Base-by-base conservation (phyloP, 2,113 vertebrate species). In the Pithys albifrons region DNA sequence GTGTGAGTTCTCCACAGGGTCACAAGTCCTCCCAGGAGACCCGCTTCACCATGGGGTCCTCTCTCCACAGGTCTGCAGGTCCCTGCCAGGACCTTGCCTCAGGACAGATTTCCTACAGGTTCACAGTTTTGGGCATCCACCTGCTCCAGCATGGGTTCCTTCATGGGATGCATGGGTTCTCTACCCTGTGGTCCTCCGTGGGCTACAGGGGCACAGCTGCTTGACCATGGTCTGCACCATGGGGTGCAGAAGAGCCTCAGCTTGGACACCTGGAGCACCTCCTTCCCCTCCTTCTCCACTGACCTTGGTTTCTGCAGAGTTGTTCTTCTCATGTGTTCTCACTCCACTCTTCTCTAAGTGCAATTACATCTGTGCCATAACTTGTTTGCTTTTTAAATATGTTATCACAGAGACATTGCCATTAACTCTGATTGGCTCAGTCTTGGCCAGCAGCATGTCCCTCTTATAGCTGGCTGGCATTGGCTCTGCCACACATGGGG, bases 311-410 rank as follows among this genome's bases (percentile, higher is more conserved):
- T 33, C 59, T 80, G 58, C 35, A 58, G 31, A 14, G 18, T 10
- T 37, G 9, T 51, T 58, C 31, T 35, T 73, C 31, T 72, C 20
- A 43, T 6, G 12, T 25, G 2, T 43, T 49, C 43, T 88, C 20
- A 0, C 9, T 9, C 5, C 0, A 3, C 17, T 65, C 43, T 66
- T 37, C 27, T 37, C 14, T 80, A 51, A 2, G 35, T 4, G 4
- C 35, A 65, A 4, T 9, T 73, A 14, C 9, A 19, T 49, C n/a
- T 80, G 6, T 18, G 7, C 59, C 65, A 28, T 24, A 5, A 20
- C 3, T 28, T 37, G 37, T 45, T 48, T 54, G 6, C 6, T 33
- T 73, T 19, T 17, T 67, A 33, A 19, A 6, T 65, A 23, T 19
- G 20, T 73, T 65, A 31, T 9, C 0, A 0, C 52, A 59, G 58